These are phyloP conservation scores for Caenorhabditis sp. DNA, from an alignment of 2,888 invertebrate genomes.

Conservation along the genomic window DNA sequence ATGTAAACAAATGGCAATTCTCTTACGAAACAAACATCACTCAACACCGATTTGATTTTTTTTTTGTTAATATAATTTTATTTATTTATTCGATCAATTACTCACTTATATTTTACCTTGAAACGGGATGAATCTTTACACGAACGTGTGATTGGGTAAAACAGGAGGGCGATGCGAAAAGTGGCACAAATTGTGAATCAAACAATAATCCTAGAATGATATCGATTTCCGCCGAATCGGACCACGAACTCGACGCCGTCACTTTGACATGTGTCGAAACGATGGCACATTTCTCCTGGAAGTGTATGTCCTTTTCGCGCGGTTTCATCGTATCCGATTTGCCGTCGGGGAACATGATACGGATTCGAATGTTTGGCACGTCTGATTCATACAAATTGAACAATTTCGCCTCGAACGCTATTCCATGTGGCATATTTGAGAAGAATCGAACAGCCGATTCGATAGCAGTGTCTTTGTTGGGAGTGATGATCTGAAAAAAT, in stretches of 20 bases:
- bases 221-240: conserved; percentile 35
- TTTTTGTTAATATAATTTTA: too few relatives aligned
- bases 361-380: conserved; percentile 37
- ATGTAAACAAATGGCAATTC: conserved; percentile 37
- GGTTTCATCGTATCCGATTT: conserved; percentile 21
- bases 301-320: conserved; percentile 13
- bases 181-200: conserved; percentile 12
- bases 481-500: conserved; percentile 47
- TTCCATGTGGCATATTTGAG: conserved; percentile 60
- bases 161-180: conserved; percentile 29
- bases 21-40: conserved; percentile 42
- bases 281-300: background rate
- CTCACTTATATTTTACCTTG: conserved; percentile 7
- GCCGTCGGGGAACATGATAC: conserved; percentile 19
- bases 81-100: background rate
- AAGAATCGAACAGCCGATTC: conserved; percentile 56
- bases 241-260: conserved; percentile 16
- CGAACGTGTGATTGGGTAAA: conserved; percentile 26
- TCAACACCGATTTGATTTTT: conserved; percentile 22
- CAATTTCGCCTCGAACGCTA: conserved; percentile 49
- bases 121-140: conserved; percentile 35
- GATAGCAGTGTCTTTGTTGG: conserved; percentile 50
- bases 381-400: conserved; percentile 53
- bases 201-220: conserved; percentile 17
- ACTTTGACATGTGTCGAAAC: conserved; percentile 30